Evolutionary conservation across 2,797 vertebrate genomes (phyloP), one percentile per base, ranked within the genome.

Genomic region (Bryconaethiops microstoma): DNA sequence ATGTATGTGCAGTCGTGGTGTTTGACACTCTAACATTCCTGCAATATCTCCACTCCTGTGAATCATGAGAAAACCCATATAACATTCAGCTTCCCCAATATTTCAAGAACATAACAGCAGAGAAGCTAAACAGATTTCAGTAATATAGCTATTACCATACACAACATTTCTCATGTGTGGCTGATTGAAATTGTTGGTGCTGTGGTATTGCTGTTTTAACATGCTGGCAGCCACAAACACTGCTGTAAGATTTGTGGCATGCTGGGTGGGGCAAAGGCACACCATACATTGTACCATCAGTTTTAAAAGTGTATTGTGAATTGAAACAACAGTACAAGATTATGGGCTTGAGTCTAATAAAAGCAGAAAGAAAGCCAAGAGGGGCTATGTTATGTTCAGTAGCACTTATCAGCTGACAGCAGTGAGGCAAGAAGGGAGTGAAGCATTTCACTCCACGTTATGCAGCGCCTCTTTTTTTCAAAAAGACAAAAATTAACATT

Each of bases 351-450:
- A 68, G 63, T 21, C 63, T 63, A 77, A 81, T 60, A 74, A 70
- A 57, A 70, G 55, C 5, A 39, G 50, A 45, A 74, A 74, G 78
- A 80, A n/a, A 42, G 42, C 70, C 78, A 70, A 59, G 63, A 78
- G 35, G 65, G 74, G 35, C 17, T 57, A 69, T 40, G 68, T 21
- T 19, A 77, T 62, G 78, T 80, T 78, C 48, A 64, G 60, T 54
- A 78, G 74, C 63, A 74, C 74, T 74, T 84, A 81, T 81, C 78
- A 75, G 62, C 75, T 74, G 45, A 63, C 40, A 71, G 71, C 77
- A 83, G 21, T 60, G 19, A 77, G 13, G 48, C 70, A 40, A 59
- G 59, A 1, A n/a, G 40, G 64, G 70, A 72, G 14, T 55, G n/a
- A 68, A 55, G 17, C 9, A 1, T 12, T 57, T 52, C 52, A 62